A percentile compares a stretch with the other conserved stretches of the same genome.
These are phyloP conservation scores for Antheraea yamamai DNA, from an alignment of 2,888 invertebrate genomes.

Conservation along the genomic window DNA sequence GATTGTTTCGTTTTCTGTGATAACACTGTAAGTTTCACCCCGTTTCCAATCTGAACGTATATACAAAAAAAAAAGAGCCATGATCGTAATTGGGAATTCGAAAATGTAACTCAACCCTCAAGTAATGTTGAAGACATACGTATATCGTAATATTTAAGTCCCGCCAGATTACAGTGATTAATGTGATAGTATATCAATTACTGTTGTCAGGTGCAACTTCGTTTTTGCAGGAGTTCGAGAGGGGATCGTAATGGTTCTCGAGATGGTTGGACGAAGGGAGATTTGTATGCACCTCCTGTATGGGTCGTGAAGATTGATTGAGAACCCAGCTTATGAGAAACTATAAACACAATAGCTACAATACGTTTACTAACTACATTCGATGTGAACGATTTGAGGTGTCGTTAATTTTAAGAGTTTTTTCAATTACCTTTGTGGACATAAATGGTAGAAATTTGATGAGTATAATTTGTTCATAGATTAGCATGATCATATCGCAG, in stretches of 20 bases:
- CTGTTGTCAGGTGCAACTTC: constrained; percentile 70
- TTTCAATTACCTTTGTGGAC: not conserved
- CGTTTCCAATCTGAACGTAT: not conserved
- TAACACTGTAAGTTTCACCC: too few species aligned
- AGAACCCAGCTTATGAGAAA: not conserved
- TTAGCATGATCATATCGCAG: not conserved
- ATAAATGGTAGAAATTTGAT: not conserved
- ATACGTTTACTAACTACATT: not conserved
- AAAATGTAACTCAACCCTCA: not conserved
- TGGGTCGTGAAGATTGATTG: constrained; percentile 4
- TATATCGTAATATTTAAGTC: not conserved
- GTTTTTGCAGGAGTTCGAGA: constrained; percentile 58
- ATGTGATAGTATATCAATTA: constrained; percentile 75
- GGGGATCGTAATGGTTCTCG: constrained; percentile 50
- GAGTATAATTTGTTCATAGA: not conserved
- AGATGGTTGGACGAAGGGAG: constrained; percentile 38
- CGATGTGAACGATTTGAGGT: not conserved
- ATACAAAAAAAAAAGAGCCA: not conserved
- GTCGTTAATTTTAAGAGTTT: not conserved
- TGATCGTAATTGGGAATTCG: not conserved
- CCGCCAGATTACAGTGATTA: constrained; percentile 60
- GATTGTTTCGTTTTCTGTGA: too few species aligned
- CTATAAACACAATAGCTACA: not conserved
- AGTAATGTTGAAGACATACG: not conserved
- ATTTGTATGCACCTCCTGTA: constrained; percentile 50